phyloP scores from a whole-genome alignment of 2,888 invertebrate genomes.

The Cantharis nigra region DNA sequence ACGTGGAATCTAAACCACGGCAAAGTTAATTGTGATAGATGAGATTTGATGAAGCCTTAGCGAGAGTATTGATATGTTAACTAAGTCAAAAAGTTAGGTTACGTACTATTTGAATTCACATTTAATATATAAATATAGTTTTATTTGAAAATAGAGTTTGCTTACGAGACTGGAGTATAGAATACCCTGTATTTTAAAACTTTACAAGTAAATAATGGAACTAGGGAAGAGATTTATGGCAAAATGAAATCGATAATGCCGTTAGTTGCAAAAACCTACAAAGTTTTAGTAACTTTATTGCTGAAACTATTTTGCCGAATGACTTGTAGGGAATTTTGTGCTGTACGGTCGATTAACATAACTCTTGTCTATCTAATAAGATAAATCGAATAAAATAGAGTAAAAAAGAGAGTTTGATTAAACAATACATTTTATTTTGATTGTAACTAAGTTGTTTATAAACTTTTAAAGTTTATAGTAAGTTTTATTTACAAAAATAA shows the following conservation, averaged over 20 bases:
- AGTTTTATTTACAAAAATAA: not conserved
- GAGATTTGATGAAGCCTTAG: too few species aligned
- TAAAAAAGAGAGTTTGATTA: too few species aligned
- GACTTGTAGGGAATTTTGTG: not conserved
- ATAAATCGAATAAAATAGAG: not conserved
- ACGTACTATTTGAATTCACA: too few species aligned
- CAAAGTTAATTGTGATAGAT: too few species aligned
- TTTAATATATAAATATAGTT: too few species aligned
- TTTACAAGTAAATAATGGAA: not conserved
- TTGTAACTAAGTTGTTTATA: too few species aligned
- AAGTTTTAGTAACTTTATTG: not conserved
- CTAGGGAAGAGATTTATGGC: not conserved
- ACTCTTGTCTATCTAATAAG: not conserved
- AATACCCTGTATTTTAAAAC: not conserved
- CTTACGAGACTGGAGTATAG: not conserved
- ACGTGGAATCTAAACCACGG: too few species aligned
- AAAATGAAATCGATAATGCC: not conserved
- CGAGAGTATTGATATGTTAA: too few species aligned
- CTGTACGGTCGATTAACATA: not conserved
- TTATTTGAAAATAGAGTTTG: not conserved
- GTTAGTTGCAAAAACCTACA: not conserved
- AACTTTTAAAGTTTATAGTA: too few species aligned
- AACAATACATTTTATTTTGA: too few species aligned
- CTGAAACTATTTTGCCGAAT: not conserved
- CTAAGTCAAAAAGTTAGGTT: too few species aligned